These are phyloP conservation scores for Python bivittatus DNA, from an alignment of 2,113 vertebrate species.

Conservation along the genomic window DNA sequence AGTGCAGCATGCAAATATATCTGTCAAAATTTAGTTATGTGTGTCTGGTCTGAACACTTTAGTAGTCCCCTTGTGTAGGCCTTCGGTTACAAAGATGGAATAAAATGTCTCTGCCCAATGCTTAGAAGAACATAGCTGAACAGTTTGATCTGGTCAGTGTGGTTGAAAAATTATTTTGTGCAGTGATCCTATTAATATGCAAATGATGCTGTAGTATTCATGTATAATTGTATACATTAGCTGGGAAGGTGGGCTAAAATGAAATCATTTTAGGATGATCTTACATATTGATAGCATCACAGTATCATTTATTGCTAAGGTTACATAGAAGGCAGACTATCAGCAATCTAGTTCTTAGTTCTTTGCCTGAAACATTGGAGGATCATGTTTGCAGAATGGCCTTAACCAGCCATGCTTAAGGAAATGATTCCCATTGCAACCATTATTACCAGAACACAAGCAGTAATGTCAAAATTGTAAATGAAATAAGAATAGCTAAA, in stretches of 20 bases:
- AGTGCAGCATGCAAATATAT: background rate
- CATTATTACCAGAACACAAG: background rate
- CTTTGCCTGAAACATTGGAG: background rate
- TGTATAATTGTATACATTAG: background rate
- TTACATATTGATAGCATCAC: background rate
- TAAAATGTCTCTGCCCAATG: background rate
- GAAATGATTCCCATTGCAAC: no score
- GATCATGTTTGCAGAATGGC: background rate
- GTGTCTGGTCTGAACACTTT: background rate
- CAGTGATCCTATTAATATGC: background rate
- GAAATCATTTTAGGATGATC: background rate
- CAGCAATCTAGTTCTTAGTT: background rate
- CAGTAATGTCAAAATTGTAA: background rate
- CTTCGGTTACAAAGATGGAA: background rate
- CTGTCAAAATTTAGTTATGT: background rate
- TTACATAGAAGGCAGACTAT: background rate
- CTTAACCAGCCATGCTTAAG: background rate
- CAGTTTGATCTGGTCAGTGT: background rate
- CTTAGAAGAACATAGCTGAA: background rate
- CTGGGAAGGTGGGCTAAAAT: background rate
- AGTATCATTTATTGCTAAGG: background rate
- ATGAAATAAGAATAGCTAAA: background rate
- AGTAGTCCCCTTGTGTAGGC: background rate
- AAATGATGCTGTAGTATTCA: background rate
- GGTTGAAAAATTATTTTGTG: background rate